Conservation (phyloP, 2,888 invertebrate genomes). For the Neoitamus cyanurus region DNA sequence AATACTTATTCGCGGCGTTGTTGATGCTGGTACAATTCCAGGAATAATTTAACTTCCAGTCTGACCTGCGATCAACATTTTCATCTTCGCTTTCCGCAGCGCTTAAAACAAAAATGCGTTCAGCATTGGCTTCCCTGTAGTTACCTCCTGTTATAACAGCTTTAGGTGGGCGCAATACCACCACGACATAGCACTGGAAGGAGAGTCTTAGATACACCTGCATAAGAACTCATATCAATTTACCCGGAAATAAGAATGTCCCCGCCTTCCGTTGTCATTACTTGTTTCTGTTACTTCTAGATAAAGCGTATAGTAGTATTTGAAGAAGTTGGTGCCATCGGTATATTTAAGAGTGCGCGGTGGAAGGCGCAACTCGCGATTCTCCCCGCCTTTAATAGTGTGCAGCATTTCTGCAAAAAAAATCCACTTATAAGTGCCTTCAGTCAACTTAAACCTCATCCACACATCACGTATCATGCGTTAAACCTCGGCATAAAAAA, state of each 20-base stretch:
- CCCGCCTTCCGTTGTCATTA: background rate
- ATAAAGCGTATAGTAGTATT: background rate
- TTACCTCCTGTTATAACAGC: constrained; percentile 44
- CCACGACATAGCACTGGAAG: constrained; percentile 46
- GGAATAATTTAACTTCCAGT: constrained; percentile 34
- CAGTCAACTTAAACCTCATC: too few relatives aligned
- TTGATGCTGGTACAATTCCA: constrained; percentile 43
- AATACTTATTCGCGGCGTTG: background rate
- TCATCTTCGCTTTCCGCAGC: constrained; percentile 46
- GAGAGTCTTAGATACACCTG: background rate
- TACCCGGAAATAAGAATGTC: background rate
- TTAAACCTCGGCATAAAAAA: too few relatives aligned
- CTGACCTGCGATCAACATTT: background rate
- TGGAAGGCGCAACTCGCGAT: background rate
- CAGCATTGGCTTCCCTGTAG: constrained; percentile 16
- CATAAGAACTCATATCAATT: background rate
- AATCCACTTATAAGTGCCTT: background rate
- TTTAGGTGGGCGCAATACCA: background rate
- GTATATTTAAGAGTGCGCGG: background rate
- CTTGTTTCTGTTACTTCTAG: background rate
- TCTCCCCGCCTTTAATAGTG: background rate
- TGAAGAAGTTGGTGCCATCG: background rate
- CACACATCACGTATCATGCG: too few relatives aligned
- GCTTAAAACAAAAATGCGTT: background rate
- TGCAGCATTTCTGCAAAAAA: background rate